Evolutionary conservation across 2,888 invertebrate genomes (phyloP).

Genomic region (Kryphioiulus occultus): DNA sequence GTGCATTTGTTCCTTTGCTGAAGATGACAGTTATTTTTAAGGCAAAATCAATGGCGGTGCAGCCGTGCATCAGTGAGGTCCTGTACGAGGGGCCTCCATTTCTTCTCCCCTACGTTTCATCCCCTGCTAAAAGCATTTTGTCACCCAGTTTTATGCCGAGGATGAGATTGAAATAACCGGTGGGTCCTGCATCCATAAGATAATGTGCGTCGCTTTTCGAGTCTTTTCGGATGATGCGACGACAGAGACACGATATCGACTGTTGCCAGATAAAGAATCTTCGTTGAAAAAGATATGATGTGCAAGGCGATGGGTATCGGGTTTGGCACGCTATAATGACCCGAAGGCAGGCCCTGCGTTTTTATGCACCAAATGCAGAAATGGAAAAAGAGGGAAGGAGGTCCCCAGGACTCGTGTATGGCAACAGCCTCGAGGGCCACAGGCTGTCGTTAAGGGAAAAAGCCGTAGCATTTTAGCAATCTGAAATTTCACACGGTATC

Average conservation of each 20-base stretch:
- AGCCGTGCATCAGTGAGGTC: neutral
- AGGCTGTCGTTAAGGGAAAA: too few species aligned
- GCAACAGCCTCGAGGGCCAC: too few species aligned
- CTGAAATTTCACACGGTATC: neutral
- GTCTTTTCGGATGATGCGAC: neutral
- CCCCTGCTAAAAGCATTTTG: neutral
- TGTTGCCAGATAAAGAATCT: constrained; percentile 5
- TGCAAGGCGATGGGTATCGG: neutral
- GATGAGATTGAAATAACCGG: neutral
- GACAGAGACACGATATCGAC: neutral
- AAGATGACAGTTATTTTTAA: neutral
- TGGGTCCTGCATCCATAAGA: neutral
- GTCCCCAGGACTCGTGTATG: neutral
- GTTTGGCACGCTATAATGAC: neutral
- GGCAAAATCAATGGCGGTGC: constrained; percentile 5
- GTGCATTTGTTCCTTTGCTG: constrained; percentile 5
- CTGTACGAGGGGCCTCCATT: neutral
- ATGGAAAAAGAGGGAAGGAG: neutral
- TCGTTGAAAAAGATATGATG: neutral
- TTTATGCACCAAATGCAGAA: neutral
- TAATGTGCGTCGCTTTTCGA: neutral
- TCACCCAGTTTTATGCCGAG: neutral
- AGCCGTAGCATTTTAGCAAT: neutral
- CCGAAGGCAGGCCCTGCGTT: neutral
- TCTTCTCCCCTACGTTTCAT: neutral